These are phyloP conservation scores for Leptoteleia sp. DNA, from an alignment of 1,140 invertebrate species.

Conservation along the genomic window DNA sequence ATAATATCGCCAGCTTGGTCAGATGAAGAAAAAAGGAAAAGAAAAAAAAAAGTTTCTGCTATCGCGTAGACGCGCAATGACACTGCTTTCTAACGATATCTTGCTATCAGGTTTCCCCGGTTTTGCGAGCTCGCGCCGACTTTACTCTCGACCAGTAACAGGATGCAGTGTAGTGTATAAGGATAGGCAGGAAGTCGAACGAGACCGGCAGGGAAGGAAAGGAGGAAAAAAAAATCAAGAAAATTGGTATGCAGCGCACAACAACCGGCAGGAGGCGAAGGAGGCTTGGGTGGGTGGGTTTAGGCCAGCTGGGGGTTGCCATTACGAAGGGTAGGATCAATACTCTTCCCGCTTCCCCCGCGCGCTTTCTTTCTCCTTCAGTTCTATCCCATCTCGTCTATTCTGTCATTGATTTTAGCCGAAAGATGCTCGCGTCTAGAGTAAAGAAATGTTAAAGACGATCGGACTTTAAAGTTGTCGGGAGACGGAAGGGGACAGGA, in stretches of 20 bases:
- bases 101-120: constrained; percentile 65
- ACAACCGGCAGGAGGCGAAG: constrained; percentile 76
- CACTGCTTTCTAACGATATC: constrained; percentile 67
- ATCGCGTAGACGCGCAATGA: constrained; percentile 51
- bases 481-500: too few relatives aligned
- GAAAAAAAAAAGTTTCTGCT: constrained; percentile 45
- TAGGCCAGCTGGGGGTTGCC: constrained; percentile 78
- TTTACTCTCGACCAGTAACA: constrained; percentile 65
- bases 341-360: constrained; percentile 77
- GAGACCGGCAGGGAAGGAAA: constrained; percentile 56
- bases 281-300: constrained; percentile 69
- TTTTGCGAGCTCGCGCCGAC: constrained; percentile 60
- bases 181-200: constrained; percentile 71
- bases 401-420: constrained; percentile 62
- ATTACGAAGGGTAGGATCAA: constrained; percentile 77
- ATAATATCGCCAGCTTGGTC: constrained; percentile 40
- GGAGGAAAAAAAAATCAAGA: constrained; percentile 78
- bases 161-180: constrained; percentile 67
- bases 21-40: constrained; percentile 27
- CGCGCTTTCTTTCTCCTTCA: constrained; percentile 68
- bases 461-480: constrained; percentile 25
- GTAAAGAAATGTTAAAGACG: constrained; percentile 27
- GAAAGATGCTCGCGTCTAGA: constrained; percentile 40
- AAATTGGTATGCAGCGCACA: constrained; percentile 82
- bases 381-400: constrained; percentile 53